Conservation (phyloP, 35 echinoderm and acorn worm genomes). For the Eucidaris tribuloides region DNA sequence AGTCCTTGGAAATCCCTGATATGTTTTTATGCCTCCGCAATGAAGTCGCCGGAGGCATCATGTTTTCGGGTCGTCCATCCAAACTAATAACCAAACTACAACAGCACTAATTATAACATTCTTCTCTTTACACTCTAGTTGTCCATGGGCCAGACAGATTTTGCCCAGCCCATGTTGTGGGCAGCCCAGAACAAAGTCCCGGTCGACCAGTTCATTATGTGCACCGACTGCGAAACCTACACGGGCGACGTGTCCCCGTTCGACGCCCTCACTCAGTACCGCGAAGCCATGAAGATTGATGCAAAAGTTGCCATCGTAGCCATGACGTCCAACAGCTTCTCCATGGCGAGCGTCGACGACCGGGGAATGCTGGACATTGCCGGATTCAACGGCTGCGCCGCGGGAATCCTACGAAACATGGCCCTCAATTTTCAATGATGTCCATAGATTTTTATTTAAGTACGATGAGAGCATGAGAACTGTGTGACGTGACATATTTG, state of each 20-base stretch:
- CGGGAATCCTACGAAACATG: slow-evolving; percentile 71
- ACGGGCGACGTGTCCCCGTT: slow-evolving; percentile 42
- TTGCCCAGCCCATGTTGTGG: slow-evolving; percentile 74
- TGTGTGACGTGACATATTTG: too few species aligned
- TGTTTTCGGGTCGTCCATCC: too few species aligned
- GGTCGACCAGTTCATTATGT: slow-evolving; percentile 84
- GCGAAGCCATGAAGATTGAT: slow-evolving; percentile 67
- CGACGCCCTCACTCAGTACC: slow-evolving; percentile 74
- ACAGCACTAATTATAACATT: too few species aligned
- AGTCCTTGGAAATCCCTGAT: too few species aligned
- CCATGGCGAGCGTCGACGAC: slow-evolving; percentile 68
- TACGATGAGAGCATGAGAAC: neutral
- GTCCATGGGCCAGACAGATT: slow-evolving; percentile 69
- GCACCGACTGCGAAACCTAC: slow-evolving; percentile 88
- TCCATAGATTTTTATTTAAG: neutral
- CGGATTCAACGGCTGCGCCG: slow-evolving; percentile 78
- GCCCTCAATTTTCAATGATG: slow-evolving; percentile 57
- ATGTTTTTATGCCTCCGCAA: too few species aligned
- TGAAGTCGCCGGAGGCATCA: too few species aligned
- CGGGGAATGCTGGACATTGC: slow-evolving; percentile 91
- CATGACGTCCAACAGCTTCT: slow-evolving; percentile 89
- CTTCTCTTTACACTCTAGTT: too few species aligned
- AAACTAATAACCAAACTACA: too few species aligned
- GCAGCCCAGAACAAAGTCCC: slow-evolving; percentile 70
- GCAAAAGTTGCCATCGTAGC: slow-evolving; percentile 87